Percentiles rank a stretch among this genome's conserved stretches.
phyloP scores from a whole-genome alignment of 2,888 invertebrate species.

The Tanaodytes sp. region DNA sequence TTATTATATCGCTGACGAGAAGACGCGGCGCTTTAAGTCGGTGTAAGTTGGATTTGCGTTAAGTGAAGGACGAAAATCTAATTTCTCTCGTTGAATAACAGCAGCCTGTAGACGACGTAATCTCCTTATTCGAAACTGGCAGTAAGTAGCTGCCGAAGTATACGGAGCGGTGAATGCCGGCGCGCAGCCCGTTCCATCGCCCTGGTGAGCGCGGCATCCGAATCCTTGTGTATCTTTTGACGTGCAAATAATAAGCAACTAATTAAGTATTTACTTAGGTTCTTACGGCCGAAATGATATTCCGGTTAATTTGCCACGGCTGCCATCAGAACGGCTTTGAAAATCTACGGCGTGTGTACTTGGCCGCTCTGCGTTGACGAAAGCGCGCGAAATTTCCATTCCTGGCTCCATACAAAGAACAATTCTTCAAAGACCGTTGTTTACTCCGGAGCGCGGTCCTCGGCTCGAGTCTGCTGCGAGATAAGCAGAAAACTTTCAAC shows the following conservation, averaged over 20 bases:
- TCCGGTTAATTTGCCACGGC: slow-evolving; percentile 61
- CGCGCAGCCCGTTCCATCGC: slow-evolving; percentile 19
- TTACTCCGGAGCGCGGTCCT: too few relatives aligned
- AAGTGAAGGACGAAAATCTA: slow-evolving; percentile 52
- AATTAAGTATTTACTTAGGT: slow-evolving; percentile 65
- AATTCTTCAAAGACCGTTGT: too few relatives aligned
- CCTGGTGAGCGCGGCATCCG: slow-evolving; percentile 29
- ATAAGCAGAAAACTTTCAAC: too few relatives aligned
- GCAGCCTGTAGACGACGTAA: slow-evolving; percentile 49
- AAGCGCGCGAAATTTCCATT: slow-evolving; percentile 19
- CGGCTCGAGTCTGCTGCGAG: too few relatives aligned
- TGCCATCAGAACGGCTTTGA: slow-evolving; percentile 43
- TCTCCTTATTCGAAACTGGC: slow-evolving; percentile 54
- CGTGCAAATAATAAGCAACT: slow-evolving; percentile 64
- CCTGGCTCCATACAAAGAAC: too few relatives aligned
- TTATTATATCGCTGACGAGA: slow-evolving; percentile 18
- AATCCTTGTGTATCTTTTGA: slow-evolving; percentile 51
- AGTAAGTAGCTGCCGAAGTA: slow-evolving; percentile 52
- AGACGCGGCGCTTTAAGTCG: slow-evolving; percentile 39
- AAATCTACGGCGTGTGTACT: slow-evolving; percentile 38
- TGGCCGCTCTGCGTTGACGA: slow-evolving; percentile 41
- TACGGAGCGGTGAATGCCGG: slow-evolving; percentile 33
- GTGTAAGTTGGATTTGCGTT: slow-evolving; percentile 49
- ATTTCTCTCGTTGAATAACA: slow-evolving; percentile 51
- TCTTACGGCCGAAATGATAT: slow-evolving; percentile 62